Evolutionary conservation across 2,888 invertebrate genomes (phyloP), one percentile per base, ranked within the genome.

Genomic region (Andrena praecox): DNA sequence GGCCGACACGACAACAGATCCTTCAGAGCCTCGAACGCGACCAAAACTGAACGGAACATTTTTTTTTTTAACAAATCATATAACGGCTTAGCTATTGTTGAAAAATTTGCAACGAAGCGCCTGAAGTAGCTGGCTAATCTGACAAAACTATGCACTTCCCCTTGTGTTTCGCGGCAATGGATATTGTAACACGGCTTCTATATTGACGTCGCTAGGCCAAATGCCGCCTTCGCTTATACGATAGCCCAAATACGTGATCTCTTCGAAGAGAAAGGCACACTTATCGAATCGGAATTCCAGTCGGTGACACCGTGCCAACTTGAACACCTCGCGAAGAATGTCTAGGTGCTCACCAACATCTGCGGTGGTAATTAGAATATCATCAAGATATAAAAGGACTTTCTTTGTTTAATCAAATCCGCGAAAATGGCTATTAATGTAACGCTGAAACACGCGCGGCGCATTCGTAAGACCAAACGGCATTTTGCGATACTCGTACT

Each of bases 91-190:
- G 54, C 74, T 0, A 82, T 69, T 7, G 62, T 12, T 6, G 85
- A 79, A 72, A 85, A 87, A 59, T 72, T 66, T 0, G 70, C 69
- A n/a, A 87, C 79, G 29, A 85, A 86, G 1, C 80, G 70, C 16
- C 85, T 27, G 20, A 86, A 87, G 63, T 88, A 88, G 16, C 82
- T 84, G 2, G 82, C 80, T 2, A 88, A 12, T 1, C 74, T 70
- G 0, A 85, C 69, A 54, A 85, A 84, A 63, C 79, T 78, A 50
- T 77, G 84, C 42, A 84, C 59, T 48, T 85, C 75, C 75, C 29
- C 72, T 79, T 0, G 68, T 48, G 54, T 82, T 86, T 27, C 77
- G 78, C 24, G 63, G 71, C 3, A 72, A 16, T 31, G 31, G 31
- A 5, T 31, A 31, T 31, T 31, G 5, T 31, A 31, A 31, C 31